A percentile compares a stretch with the other conserved stretches of the same genome.
phyloP scores from a whole-genome alignment of 2,888 invertebrate species.

The Drosophila stalkeri region DNA sequence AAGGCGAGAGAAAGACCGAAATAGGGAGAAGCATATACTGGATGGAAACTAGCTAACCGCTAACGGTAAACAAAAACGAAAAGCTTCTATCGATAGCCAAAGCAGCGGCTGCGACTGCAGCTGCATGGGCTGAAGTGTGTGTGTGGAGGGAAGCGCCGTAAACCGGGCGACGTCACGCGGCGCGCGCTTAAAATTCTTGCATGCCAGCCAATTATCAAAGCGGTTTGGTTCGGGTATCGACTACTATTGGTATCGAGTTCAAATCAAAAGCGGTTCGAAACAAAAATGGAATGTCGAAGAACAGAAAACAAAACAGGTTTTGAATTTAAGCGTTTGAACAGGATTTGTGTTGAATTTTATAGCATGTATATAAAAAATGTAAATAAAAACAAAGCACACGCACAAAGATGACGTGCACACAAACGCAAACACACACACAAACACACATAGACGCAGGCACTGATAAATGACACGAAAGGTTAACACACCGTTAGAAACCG shows the following conservation, averaged over 20 bases:
- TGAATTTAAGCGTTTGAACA: constrained; percentile 56
- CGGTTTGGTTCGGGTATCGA: constrained; percentile 46
- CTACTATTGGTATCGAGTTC: constrained; percentile 45
- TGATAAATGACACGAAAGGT: constrained; percentile 17
- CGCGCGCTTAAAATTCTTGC: constrained; percentile 74
- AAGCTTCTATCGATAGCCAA: constrained; percentile 61
- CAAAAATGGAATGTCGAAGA: constrained; percentile 12
- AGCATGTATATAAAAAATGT: constrained; percentile 38
- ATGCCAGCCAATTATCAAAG: constrained; percentile 57
- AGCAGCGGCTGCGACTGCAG: constrained; percentile 31
- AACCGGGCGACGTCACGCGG: constrained; percentile 54
- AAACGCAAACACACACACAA: constrained; percentile 26
- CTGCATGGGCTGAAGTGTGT: not conserved
- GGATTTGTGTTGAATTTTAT: constrained; percentile 39
- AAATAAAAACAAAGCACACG: constrained; percentile 64
- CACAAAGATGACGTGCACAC: constrained; percentile 54
- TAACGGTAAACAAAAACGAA: constrained; percentile 75
- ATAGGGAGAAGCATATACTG: constrained; percentile 4
- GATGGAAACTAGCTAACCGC: constrained; percentile 52
- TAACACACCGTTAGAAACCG: constrained; percentile 40
- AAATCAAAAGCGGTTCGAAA: constrained; percentile 48
- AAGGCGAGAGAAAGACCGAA: constrained; percentile 1
- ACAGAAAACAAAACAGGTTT: constrained; percentile 55
- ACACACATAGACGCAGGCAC: constrained; percentile 25
- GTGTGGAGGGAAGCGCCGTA: not conserved